Percentiles rank a stretch among this genome's conserved stretches.
These are phyloP conservation scores for Pangasius mekongensis DNA, from an alignment of 2,797 vertebrate species.

Conservation along the genomic window DNA sequence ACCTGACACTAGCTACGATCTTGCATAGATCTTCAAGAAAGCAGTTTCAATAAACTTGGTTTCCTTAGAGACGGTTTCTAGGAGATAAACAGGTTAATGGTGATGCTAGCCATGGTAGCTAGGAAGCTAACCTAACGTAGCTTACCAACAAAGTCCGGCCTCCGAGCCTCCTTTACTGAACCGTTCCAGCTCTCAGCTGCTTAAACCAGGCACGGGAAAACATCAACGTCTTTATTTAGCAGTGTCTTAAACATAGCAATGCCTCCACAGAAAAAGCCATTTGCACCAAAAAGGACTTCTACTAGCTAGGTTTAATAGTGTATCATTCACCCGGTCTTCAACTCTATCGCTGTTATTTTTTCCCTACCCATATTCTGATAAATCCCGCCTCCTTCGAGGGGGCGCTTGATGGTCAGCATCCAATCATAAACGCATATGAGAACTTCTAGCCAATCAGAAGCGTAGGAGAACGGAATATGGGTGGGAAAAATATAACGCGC, in stretches of 20 bases:
- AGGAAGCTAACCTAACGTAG: slow-evolving; percentile 21
- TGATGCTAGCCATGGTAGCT: slow-evolving; percentile 2
- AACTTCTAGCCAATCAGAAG: neutral
- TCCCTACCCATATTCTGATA: slow-evolving; percentile 5
- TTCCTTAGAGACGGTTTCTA: neutral
- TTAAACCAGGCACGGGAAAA: neutral
- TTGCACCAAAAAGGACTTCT: neutral
- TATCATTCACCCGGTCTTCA: neutral
- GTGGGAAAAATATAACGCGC: neutral
- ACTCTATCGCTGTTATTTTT: neutral
- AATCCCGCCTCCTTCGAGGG: neutral
- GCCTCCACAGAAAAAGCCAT: neutral
- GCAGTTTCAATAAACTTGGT: neutral
- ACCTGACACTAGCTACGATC: neutral
- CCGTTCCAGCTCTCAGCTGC: neutral
- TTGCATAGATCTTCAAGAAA: neutral
- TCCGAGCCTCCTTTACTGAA: neutral
- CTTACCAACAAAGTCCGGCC: slow-evolving; percentile 46
- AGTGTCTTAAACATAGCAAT: neutral
- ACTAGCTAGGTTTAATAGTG: neutral
- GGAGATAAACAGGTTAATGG: neutral
- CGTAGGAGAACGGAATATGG: neutral
- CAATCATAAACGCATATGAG: neutral
- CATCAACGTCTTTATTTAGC: neutral
- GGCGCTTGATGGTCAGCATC: accelerated